Evolutionary conservation across 2,888 invertebrate genomes (phyloP).

Genomic region (Sphecodes monilicornis): DNA sequence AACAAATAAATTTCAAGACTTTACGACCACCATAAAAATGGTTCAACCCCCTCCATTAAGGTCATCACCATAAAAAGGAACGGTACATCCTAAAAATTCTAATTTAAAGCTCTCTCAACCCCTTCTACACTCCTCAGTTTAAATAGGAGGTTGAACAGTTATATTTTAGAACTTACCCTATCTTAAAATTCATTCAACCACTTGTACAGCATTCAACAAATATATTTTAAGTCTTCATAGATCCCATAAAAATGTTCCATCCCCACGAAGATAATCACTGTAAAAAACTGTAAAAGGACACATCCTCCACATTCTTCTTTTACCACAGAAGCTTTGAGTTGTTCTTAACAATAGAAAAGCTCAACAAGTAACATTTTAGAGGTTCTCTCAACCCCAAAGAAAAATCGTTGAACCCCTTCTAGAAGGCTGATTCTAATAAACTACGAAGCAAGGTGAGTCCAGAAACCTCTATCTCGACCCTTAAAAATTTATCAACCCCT

Average conservation of each 20-base stretch:
- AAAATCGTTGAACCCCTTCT: background rate
- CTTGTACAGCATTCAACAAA: too few relatives aligned
- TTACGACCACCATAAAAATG: background rate
- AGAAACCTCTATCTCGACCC: background rate
- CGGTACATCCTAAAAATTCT: too few relatives aligned
- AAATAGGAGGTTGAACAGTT: too few relatives aligned
- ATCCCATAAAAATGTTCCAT: background rate
- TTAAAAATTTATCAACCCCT: background rate
- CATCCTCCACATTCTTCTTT: background rate
- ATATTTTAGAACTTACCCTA: too few relatives aligned
- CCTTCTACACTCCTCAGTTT: too few relatives aligned
- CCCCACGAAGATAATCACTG: background rate
- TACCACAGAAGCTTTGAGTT: background rate
- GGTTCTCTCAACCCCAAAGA: background rate
- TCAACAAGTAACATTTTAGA: background rate
- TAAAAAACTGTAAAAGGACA: background rate
- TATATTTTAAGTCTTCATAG: background rate
- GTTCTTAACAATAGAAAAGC: too few relatives aligned
- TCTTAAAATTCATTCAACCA: too few relatives aligned
- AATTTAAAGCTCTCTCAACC: too few relatives aligned
- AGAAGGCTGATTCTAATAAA: background rate
- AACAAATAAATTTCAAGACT: background rate
- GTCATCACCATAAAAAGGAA: background rate
- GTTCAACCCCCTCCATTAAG: background rate
- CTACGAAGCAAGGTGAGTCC: background rate